phyloP scores from a whole-genome alignment of 2,888 invertebrate genomes.

The Helicoverpa assulta region DNA sequence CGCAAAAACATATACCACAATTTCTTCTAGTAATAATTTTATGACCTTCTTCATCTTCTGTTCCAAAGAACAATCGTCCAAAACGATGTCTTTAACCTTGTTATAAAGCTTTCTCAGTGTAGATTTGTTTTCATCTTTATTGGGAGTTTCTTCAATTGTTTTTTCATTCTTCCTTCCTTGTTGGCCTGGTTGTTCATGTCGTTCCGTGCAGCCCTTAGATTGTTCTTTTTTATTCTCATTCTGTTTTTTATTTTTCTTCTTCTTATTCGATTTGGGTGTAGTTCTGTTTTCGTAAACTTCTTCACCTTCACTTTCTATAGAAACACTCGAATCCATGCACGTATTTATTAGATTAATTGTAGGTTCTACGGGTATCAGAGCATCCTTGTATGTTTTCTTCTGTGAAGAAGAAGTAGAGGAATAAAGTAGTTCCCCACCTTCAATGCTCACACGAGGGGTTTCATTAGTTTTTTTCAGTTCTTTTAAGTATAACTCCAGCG shows the following conservation, averaged over 20 bases:
- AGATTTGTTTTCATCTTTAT: neutral
- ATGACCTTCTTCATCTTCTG: neutral
- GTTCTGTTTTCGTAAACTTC: neutral
- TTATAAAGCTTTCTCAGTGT: neutral
- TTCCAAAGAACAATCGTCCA: neutral
- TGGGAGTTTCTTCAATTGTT: neutral
- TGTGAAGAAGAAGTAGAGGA: neutral
- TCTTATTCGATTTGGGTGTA: neutral
- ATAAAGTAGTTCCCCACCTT: neutral
- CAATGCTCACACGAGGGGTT: neutral
- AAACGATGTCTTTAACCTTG: neutral
- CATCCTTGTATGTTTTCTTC: too few relatives aligned
- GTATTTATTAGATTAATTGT: neutral
- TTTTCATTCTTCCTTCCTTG: neutral
- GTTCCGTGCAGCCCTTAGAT: neutral
- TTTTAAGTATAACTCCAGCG: neutral
- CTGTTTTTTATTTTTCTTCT: neutral
- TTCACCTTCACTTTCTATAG: neutral
- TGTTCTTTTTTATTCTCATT: neutral
- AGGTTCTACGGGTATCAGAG: neutral
- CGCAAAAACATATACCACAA: neutral
- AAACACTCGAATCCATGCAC: neutral
- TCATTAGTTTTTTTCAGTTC: too few relatives aligned
- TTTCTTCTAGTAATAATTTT: neutral
- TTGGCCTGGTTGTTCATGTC: neutral